Evolutionary conservation across 2,797 vertebrate genomes (phyloP).

Genomic region (Taenioides sp.): DNA sequence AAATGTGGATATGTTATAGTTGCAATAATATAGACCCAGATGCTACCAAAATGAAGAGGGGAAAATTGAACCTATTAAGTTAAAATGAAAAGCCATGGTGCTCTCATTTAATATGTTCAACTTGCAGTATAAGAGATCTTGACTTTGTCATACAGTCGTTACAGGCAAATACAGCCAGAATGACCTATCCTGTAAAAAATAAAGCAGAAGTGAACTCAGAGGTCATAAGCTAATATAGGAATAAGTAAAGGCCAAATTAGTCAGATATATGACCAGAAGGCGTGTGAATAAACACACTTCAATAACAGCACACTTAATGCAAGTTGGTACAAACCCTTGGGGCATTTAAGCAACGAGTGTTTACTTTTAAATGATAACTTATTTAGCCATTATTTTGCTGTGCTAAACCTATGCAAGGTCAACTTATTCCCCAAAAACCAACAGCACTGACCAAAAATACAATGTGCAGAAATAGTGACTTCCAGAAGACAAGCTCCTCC

Average conservation of each 20-base stretch:
- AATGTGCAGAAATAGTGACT: slow-evolving; percentile 39
- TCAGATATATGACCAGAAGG: not conserved
- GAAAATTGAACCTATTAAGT: not conserved
- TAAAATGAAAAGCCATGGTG: not conserved
- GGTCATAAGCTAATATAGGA: not conserved
- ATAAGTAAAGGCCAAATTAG: slow-evolving; percentile 6
- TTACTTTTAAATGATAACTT: not conserved
- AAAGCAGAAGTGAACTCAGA: not conserved
- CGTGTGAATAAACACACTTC: not conserved
- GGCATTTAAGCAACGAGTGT: not conserved
- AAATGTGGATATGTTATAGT: slow-evolving; percentile 6
- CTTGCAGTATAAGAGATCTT: not conserved
- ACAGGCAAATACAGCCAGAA: not conserved
- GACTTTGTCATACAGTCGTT: not conserved
- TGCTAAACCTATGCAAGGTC: not conserved
- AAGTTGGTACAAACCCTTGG: not conserved
- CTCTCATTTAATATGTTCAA: not conserved
- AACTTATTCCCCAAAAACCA: not conserved
- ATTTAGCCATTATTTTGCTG: slow-evolving; percentile 12
- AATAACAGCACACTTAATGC: slow-evolving; percentile 8
- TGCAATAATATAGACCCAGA: not conserved
- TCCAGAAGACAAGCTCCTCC: slow-evolving; percentile 36
- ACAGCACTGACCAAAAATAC: slow-evolving; percentile 10
- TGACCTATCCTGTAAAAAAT: slow-evolving; percentile 1
- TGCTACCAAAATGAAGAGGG: not conserved